phyloP scores from a whole-genome alignment of 2,797 vertebrate genomes.

The Sebastes elongatus region DNA sequence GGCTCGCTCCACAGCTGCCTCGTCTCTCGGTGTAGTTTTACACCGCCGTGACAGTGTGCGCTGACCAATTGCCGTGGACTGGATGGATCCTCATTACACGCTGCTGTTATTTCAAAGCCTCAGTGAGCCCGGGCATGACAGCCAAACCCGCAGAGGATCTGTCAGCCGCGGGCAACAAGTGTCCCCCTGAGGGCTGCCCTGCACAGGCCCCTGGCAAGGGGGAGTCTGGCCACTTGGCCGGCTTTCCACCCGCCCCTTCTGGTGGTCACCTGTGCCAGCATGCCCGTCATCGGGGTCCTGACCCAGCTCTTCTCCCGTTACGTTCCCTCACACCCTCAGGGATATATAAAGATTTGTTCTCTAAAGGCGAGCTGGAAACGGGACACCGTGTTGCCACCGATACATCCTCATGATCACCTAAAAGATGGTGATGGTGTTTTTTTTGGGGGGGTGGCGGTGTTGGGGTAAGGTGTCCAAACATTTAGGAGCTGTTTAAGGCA shows the following conservation, averaged over 20 bases:
- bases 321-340: slow-evolving; percentile 68
- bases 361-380: slow-evolving; percentile 68
- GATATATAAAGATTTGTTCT: slow-evolving; percentile 82
- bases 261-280: slow-evolving; percentile 72
- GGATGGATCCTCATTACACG: slow-evolving; percentile 63
- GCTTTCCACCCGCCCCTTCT: slow-evolving; percentile 34
- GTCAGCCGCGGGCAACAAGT: slow-evolving; percentile 55
- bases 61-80: slow-evolving; percentile 52
- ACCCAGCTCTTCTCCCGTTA: slow-evolving; percentile 75
- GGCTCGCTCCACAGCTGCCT: slow-evolving; percentile 64
- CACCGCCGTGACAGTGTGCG: slow-evolving; percentile 45
- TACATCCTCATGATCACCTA: slow-evolving; percentile 54
- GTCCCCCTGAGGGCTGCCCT: slow-evolving; percentile 54
- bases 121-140: slow-evolving; percentile 57
- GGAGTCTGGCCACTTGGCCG: slow-evolving; percentile 35
- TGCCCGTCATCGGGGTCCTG: slow-evolving; percentile 73
- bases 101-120: slow-evolving; percentile 72
- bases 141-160: slow-evolving; percentile 69
- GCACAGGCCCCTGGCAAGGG: slow-evolving; percentile 39
- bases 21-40: slow-evolving; percentile 65
- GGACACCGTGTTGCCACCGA: slow-evolving; percentile 53
- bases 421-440: slow-evolving; percentile 24
- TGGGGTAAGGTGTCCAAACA: slow-evolving; percentile 25
- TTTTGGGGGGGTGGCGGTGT: background rate
- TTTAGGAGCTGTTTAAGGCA: slow-evolving; percentile 35